Percentiles rank a stretch among this genome's conserved stretches.
These are phyloP conservation scores for Philaethria dido DNA, from an alignment of 2,888 invertebrate species.

Conservation along the genomic window DNA sequence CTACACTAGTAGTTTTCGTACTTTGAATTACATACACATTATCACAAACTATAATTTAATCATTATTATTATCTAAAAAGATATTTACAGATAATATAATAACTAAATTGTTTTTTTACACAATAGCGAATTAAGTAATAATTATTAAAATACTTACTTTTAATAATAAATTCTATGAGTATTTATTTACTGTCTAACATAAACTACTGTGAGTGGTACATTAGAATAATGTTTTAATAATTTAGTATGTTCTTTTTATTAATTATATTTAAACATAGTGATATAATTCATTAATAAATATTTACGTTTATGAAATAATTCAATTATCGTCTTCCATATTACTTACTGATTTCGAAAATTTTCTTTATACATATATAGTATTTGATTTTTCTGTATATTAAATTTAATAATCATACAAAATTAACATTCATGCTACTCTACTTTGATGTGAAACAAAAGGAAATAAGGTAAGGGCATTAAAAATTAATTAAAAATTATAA, in stretches of 20 bases:
- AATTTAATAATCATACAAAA: background rate
- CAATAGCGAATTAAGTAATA: background rate
- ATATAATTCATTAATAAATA: constrained; percentile 3
- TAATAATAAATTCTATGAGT: background rate
- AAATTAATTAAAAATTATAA: too few relatives aligned
- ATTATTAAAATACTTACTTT: background rate
- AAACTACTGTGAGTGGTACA: constrained; percentile 20
- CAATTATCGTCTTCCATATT: background rate
- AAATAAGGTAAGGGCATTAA: constrained; percentile 7
- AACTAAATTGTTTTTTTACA: background rate
- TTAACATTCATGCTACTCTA: background rate
- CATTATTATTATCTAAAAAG: too few relatives aligned
- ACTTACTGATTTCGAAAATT: background rate
- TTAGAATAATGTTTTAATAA: constrained; percentile 21
- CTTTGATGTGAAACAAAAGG: background rate
- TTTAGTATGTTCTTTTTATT: background rate
- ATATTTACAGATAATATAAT: background rate
- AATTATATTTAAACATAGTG: background rate
- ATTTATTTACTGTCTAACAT: background rate
- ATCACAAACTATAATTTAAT: too few relatives aligned
- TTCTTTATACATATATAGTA: background rate
- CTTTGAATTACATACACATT: too few relatives aligned
- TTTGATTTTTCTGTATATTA: background rate
- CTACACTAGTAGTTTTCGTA: too few relatives aligned
- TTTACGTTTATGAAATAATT: background rate